Percentiles rank a stretch among this genome's conserved stretches.
phyloP scores from a whole-genome alignment of 2,888 invertebrate species.

The Synanthedon andrenaeformis region DNA sequence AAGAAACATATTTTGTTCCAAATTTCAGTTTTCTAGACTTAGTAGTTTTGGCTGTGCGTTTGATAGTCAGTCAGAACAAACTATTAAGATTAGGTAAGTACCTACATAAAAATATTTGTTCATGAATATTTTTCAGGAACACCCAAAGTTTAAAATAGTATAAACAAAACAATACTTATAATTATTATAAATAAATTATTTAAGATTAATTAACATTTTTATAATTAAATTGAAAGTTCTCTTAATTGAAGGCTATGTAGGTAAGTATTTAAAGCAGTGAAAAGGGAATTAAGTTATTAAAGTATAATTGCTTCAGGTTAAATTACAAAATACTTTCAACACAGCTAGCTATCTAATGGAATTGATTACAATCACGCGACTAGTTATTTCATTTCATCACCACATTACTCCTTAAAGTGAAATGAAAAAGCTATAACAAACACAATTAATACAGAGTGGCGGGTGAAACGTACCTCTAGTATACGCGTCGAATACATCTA shows the following conservation, averaged over 20 bases:
- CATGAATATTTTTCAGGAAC: no score
- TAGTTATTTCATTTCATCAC: slow-evolving; percentile 57
- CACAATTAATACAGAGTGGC: slow-evolving; percentile 42
- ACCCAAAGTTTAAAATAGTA: no score
- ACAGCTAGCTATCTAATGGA: slow-evolving; percentile 6
- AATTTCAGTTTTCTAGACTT: no score
- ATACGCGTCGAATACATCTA: slow-evolving; percentile 22
- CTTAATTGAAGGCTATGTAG: background rate
- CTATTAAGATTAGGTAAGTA: no score
- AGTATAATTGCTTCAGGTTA: slow-evolving; percentile 18
- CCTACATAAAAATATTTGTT: no score
- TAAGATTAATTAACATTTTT: no score
- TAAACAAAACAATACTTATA: no score
- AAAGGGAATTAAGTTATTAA: slow-evolving; percentile 19
- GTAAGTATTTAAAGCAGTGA: background rate
- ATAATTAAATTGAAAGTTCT: no score
- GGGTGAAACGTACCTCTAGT: slow-evolving; percentile 19
- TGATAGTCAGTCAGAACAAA: no score
- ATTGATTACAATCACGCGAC: slow-evolving; percentile 41
- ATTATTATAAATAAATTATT: no score
- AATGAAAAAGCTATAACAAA: slow-evolving; percentile 46
- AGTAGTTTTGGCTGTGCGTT: no score
- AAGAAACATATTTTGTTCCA: no score
- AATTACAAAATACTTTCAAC: slow-evolving; percentile 41
- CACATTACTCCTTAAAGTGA: slow-evolving; percentile 35